Base-by-base conservation (phyloP, 2,888 invertebrate genomes). In the Eupithecia insigniata region DNA sequence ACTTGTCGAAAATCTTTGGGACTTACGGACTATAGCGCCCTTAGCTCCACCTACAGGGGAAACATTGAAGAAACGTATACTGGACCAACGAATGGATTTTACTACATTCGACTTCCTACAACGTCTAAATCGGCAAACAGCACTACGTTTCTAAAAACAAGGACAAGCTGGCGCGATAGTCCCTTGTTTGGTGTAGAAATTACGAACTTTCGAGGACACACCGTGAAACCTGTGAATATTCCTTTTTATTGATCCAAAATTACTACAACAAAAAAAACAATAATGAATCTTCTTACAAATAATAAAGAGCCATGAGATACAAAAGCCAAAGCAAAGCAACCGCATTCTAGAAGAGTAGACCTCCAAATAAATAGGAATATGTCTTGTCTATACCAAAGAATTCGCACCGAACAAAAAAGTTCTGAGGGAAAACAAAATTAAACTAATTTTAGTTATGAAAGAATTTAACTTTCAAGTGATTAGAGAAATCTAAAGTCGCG, bases 91-190 rank as follows among this genome's bases (percentile, higher is more conserved):
- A 34, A 18, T 62, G 34, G 12, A 32, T 4, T 32, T 12, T 12
- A 62, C 30, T 34, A 34, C n/a, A n/a, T n/a, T n/a, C n/a, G n/a
- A 62, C n/a, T 34, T 18, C 10, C 3, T 32, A 18, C 10, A 36
- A 10, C 62, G 32, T 14, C 32, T 22, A 22, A 34, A 22, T 34
- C 36, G 34, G 68, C 69, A 76, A 72, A 65, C 36, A 30, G 22
- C 60, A 8, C 60, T 4, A 10, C n/a, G 43, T 46, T 58, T 60
- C 46, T 43, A 66, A 68, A 61, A 39, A 69, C 68, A 43, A 66
- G 60, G 66, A 36, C 62, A 66, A 58, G 10, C n/a, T 46, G n/a
- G 22, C 10, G 2, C 46, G 7, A 1, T 46, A 46, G 39, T 39
- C 39, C 8, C 39, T 39, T 4, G 39, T n/a, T 43, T 43, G 1